Evolutionary conservation across 2,113 vertebrate species (phyloP), one percentile per base, ranked within the genome.

Genomic region (Elephantulus edwardii): DNA sequence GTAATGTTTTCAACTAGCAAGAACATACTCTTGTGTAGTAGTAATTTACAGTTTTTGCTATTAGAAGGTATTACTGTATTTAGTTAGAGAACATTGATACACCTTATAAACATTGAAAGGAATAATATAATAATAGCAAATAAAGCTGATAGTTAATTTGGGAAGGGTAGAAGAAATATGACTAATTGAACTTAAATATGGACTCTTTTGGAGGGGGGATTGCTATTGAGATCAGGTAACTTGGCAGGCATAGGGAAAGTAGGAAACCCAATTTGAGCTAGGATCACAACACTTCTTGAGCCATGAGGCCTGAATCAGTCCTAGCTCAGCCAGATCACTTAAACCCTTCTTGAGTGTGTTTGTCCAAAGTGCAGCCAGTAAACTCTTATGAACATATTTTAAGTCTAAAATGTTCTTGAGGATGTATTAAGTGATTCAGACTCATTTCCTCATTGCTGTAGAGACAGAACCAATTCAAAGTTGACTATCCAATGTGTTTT

Each of bases 101-200:
- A 3, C 28, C 10, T 83, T 89, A 46, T 83, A 40, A 76, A 56
- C 8, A 54, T 81, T 50, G 48, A 80, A 92, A 83, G 81, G 19
- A 7, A 33, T 22, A 56, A 56, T 17, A 17, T 88, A 42, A 22
- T 9, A 40, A 70, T 77, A 86, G 6, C 78, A 79, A 83, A 60
- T 82, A 79, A 89, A 86, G 77, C 42, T 71, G 30, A 28, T 91
- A 77, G 71, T 30, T 88, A 48, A 42, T 72, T 91, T 85, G 62
- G 11, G n/a, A 83, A 52, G 64, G n/a, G 66, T 33, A 54, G 58
- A 78, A 90, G 75, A 88, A 92, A 46, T 88, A 0, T 30, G 22
- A 68, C 64, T 80, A 8, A 91, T 66, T 76, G 28, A 83, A 46
- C 42, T 89, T 79, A n/a, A 54, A 75, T 10, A 24, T 74, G 28